These are phyloP conservation scores for Rhinichthys klamathensis DNA, from an alignment of 2,113 vertebrate genomes.

Conservation along the genomic window DNA sequence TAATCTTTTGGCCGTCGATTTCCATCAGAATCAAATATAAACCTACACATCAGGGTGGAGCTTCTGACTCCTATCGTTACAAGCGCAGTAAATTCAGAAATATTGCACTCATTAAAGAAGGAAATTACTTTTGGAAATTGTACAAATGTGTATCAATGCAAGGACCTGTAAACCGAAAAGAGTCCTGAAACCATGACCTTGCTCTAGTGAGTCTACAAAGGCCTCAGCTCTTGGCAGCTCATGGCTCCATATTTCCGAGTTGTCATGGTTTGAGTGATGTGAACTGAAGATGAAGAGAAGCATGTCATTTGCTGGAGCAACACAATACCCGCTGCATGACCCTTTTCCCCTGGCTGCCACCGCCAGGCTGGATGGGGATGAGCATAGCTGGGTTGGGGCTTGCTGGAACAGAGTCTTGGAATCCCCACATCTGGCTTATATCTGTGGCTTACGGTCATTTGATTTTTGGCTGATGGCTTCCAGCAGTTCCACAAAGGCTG, in stretches of 20 bases:
- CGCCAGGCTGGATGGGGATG: constrained; percentile 66
- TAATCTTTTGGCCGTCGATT: constrained; percentile 32
- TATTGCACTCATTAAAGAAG: constrained; percentile 36
- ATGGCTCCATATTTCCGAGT: constrained; percentile 39
- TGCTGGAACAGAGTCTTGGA: constrained; percentile 75
- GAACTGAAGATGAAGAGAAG: constrained; percentile 61
- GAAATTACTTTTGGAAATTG: constrained; percentile 54
- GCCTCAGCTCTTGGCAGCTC: constrained; percentile 43
- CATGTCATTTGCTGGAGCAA: constrained; percentile 62
- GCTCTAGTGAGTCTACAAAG: neutral
- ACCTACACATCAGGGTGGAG: constrained; percentile 21
- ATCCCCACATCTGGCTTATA: constrained; percentile 86
- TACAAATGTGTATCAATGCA: constrained; percentile 52
- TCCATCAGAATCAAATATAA: constrained; percentile 28
- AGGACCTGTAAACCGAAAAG: constrained; percentile 40
- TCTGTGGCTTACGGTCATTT: constrained; percentile 82
- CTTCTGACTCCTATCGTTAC: neutral
- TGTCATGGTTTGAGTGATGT: constrained; percentile 48
- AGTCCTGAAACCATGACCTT: constrained; percentile 1
- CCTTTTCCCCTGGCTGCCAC: constrained; percentile 66
- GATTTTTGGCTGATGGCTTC: constrained; percentile 80
- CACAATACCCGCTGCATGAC: constrained; percentile 54
- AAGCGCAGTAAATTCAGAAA: neutral
- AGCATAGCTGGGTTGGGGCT: constrained; percentile 75
- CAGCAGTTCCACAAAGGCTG: constrained; percentile 82